Evolutionary conservation across 2,888 invertebrate genomes (phyloP).

Genomic region (Dryomyza anilis): DNA sequence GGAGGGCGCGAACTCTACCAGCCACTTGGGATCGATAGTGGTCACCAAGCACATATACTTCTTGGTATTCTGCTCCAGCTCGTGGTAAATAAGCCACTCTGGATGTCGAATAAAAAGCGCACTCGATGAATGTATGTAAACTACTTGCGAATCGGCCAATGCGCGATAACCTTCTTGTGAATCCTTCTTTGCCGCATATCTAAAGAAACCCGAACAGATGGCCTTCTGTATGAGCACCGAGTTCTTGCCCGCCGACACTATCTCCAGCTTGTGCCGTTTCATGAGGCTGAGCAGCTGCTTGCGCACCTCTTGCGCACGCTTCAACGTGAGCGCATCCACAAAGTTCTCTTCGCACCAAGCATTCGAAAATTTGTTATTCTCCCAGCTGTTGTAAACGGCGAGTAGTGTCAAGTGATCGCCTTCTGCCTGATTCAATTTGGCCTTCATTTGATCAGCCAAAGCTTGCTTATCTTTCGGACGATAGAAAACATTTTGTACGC

Average conservation of each 20-base stretch:
- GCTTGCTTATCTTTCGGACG: conserved; percentile 95
- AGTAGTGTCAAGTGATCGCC: conserved; percentile 94
- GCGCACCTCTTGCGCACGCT: conserved; percentile 96
- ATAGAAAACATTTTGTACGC: conserved; percentile 98
- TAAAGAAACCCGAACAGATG: conserved; percentile 97
- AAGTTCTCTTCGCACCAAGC: conserved; percentile 99
- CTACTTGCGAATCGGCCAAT: conserved; percentile 95
- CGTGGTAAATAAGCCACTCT: conserved; percentile 99
- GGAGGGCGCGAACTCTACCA: conserved; percentile 98
- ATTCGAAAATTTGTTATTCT: conserved; percentile 97
- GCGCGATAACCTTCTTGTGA: conserved; percentile 98
- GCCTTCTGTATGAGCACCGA: conserved; percentile 96
- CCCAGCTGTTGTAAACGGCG: conserved; percentile 99
- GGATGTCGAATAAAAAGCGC: conserved; percentile 98
- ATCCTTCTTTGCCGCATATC: conserved; percentile 99
- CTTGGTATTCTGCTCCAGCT: conserved; percentile 97
- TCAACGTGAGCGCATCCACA: conserved; percentile 94
- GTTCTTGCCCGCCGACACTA: conserved; percentile 95
- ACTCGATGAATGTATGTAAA: conserved; percentile 98
- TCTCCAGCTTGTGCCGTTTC: conserved; percentile 96
- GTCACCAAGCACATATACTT: conserved; percentile 99
- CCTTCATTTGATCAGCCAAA: conserved; percentile 97
- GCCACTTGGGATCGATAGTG: conserved; percentile 96
- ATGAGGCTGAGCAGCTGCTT: conserved; percentile 97
- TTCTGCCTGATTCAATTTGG: conserved; percentile 98